Base-by-base conservation (phyloP, 2,888 invertebrate species). In the Trachelus stipa region DNA sequence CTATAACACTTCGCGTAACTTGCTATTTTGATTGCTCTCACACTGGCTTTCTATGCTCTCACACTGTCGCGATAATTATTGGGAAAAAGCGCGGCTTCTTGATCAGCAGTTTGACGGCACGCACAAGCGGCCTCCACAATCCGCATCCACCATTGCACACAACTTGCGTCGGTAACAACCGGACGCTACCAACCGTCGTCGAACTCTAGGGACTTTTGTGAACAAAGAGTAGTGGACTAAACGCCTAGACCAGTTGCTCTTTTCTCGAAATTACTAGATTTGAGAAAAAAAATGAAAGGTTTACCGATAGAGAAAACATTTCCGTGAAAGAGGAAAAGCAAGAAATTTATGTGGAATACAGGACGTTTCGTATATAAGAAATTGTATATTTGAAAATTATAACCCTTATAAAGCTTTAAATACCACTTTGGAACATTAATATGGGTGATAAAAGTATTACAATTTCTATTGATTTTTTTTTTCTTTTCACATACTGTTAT, bases 111-210 rank as follows among this genome's bases (percentile, higher is more conserved):
- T 85, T 84, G 85, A 87, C 85, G 84, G 85, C 82, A 83, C 82
- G 82, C 82, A 84, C 85, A 83, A 86, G 84, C 84, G 84, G 85
- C 81, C 85, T 81, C 79, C 82, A 81, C 83, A 81, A 84, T 81
- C 82, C 79, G 83, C 81, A 78, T 87, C 85, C 84, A 84, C 84
- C 87, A 85, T 88, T 86, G 83, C 85, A 79, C 82, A 83, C 81
- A 83, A 85, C 81, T 85, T 85, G 84, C 83, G 84, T 85, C 85
- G 82, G 81, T 74, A 74, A 34, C 74, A 33, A 74, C 74, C 37
- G 56, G 56, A 35, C 76, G 79, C 34, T 79, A 76, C 83, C 83
- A 83, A 83, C 75, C 31, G 11, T 34, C 69, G 56, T 76, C 75
- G 12, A 11, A 40, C 35, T 69, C 12, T 74, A 77, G 80, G 79